Conservation (phyloP, 1,140 invertebrate species). For the Melitaea cinxia region DNA sequence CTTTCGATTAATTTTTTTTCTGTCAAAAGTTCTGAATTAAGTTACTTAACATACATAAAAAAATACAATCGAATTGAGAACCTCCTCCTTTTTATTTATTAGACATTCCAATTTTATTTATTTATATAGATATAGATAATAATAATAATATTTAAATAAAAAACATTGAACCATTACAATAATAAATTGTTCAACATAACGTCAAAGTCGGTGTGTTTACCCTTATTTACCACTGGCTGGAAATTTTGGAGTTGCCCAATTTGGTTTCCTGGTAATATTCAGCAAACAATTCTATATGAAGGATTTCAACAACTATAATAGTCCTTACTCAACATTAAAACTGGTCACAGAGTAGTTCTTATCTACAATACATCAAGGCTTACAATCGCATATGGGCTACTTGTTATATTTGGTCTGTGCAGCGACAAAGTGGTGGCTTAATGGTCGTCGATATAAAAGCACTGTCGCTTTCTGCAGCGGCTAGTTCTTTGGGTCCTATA, state of each 20-base stretch:
- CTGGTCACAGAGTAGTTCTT: constrained; percentile 38
- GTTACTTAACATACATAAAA: too few relatives aligned
- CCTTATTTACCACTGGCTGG: constrained; percentile 24
- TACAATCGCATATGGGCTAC: constrained; percentile 46
- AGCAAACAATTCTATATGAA: constrained; percentile 47
- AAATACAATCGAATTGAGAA: too few relatives aligned
- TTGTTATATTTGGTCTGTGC: constrained; percentile 49
- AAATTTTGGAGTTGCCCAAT: constrained; percentile 55
- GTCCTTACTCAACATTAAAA: constrained; percentile 16
- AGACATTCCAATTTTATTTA: too few relatives aligned
- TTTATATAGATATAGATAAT: too few relatives aligned
- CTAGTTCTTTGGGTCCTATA: constrained; percentile 75
- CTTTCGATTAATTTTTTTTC: too few relatives aligned
- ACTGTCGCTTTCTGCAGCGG: constrained; percentile 73
- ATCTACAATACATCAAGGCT: constrained; percentile 46
- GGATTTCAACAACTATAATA: constrained; percentile 44
- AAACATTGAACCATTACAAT: neutral
- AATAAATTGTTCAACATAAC: neutral
- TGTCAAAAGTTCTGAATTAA: too few relatives aligned
- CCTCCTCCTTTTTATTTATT: too few relatives aligned
- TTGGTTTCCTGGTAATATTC: constrained; percentile 58
- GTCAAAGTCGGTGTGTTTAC: neutral
- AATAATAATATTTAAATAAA: neutral
- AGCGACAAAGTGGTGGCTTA: constrained; percentile 68
- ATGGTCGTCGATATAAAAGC: constrained; percentile 73